Percentiles rank a stretch among this genome's conserved stretches.
These are phyloP conservation scores for Notothenia coriiceps DNA, from an alignment of 2,113 vertebrate species.

Conservation along the genomic window DNA sequence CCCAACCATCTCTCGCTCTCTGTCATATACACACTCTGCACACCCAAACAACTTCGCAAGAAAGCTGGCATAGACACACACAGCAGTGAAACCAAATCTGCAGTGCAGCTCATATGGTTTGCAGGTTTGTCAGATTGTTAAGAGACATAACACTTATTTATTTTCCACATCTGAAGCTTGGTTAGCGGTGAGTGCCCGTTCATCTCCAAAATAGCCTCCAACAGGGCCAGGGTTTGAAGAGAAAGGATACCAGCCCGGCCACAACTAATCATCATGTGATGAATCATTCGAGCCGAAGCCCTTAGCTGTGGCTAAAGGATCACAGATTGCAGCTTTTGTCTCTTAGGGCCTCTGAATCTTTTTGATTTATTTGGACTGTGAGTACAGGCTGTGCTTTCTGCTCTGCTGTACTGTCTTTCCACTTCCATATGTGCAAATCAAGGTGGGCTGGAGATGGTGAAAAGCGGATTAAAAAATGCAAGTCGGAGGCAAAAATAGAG, in stretches of 20 bases:
- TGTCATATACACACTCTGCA: conserved; percentile 2
- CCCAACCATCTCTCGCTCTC: neutral
- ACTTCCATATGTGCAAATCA: conserved; percentile 36
- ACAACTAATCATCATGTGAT: conserved; percentile 80
- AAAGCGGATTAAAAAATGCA: conserved; percentile 2
- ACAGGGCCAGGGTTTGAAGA: conserved; percentile 50
- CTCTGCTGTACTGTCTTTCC: conserved; percentile 9
- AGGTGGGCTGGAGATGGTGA: neutral
- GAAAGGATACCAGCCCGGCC: conserved; percentile 71
- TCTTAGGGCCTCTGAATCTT: conserved; percentile 48
- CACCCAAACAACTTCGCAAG: conserved; percentile 7
- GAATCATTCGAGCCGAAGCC: conserved; percentile 77
- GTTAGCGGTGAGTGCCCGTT: conserved; percentile 57
- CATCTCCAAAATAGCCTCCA: conserved; percentile 77
- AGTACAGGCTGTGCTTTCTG: conserved; percentile 37
- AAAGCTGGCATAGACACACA: conserved; percentile 24
- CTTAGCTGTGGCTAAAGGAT: conserved; percentile 72
- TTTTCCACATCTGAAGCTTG: conserved; percentile 77
- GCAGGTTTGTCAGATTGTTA: conserved; percentile 76
- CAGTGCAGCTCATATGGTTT: conserved; percentile 72
- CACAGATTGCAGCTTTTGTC: conserved; percentile 67
- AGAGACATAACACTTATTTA: conserved; percentile 75
- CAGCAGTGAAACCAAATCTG: conserved; percentile 43
- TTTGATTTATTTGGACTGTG: conserved; percentile 56
- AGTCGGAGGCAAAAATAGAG: conserved; percentile 16